These are phyloP conservation scores for Condylura cristata DNA, from an alignment of 2,113 vertebrate species.

Conservation along the genomic window DNA sequence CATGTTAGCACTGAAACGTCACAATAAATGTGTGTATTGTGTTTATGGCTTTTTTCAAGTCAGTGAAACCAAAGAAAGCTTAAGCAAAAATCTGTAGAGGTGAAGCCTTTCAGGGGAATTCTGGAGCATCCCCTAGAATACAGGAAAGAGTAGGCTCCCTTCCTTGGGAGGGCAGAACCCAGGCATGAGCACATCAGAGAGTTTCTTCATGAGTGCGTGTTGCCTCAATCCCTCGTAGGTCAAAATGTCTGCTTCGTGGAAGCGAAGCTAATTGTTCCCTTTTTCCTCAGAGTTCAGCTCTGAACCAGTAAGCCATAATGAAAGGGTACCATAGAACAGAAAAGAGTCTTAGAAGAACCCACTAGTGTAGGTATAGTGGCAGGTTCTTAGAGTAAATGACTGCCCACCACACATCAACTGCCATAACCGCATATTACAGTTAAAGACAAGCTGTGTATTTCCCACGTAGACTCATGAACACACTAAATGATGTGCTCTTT, in stretches of 20 bases:
- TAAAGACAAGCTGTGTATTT: not conserved
- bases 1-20: not conserved
- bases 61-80: not conserved
- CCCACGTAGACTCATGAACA: not conserved
- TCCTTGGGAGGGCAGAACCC: not conserved
- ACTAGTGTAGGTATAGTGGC: not conserved
- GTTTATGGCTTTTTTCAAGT: not conserved
- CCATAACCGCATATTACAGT: not conserved
- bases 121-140: not conserved
- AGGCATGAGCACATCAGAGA: not conserved
- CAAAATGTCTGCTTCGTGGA: not conserved
- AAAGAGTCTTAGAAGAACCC: not conserved
- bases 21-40: not conserved
- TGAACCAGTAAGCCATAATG: not conserved
- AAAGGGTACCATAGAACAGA: not conserved
- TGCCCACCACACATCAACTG: no score
- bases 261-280: not conserved
- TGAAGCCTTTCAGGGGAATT: not conserved
- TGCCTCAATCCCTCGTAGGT: not conserved
- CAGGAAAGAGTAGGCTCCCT: not conserved
- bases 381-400: not conserved
- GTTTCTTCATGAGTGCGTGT: not conserved
- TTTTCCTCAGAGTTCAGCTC: not conserved
- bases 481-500: not conserved
- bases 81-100: not conserved